A percentile compares a stretch with the other conserved stretches of the same genome.
phyloP scores from a whole-genome alignment of 2,888 invertebrate genomes.

The Sinhomidia bicolor region DNA sequence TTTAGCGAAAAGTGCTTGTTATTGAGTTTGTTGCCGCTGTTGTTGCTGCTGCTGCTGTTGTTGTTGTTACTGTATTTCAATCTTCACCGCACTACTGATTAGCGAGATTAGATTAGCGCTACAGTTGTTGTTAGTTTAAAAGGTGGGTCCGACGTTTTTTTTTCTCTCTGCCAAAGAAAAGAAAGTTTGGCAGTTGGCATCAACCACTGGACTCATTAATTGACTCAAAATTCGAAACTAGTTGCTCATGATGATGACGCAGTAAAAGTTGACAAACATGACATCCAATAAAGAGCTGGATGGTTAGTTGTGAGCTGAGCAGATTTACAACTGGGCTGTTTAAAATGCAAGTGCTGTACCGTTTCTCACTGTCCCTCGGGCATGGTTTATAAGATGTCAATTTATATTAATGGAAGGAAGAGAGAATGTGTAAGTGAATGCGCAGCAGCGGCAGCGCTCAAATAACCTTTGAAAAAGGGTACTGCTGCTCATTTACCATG shows the following conservation, averaged over 20 bases:
- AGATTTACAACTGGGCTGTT: not conserved
- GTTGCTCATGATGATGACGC: not conserved
- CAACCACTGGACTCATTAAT: constrained; percentile 29
- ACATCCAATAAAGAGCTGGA: not conserved
- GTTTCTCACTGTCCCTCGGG: not conserved
- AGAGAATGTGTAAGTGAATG: too few species aligned
- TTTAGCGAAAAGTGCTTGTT: not conserved
- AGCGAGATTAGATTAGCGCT: not conserved
- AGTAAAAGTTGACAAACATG: not conserved
- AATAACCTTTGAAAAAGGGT: too few species aligned
- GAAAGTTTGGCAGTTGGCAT: constrained; percentile 26
- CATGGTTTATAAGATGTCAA: not conserved
- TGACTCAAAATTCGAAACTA: constrained; percentile 31
- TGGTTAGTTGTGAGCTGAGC: not conserved
- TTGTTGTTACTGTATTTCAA: not conserved
- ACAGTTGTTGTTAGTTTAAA: too few species aligned
- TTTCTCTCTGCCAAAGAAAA: constrained; percentile 39
- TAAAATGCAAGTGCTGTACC: not conserved
- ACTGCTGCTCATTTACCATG: too few species aligned
- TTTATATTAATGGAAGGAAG: too few species aligned
- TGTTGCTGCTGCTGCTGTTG: not conserved
- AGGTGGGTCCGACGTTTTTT: constrained; percentile 13
- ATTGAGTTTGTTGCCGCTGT: not conserved
- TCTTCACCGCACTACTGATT: not conserved
- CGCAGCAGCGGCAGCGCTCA: too few species aligned